Base-by-base conservation (phyloP, 2,888 invertebrate genomes). In the Xanthia icteritia region DNA sequence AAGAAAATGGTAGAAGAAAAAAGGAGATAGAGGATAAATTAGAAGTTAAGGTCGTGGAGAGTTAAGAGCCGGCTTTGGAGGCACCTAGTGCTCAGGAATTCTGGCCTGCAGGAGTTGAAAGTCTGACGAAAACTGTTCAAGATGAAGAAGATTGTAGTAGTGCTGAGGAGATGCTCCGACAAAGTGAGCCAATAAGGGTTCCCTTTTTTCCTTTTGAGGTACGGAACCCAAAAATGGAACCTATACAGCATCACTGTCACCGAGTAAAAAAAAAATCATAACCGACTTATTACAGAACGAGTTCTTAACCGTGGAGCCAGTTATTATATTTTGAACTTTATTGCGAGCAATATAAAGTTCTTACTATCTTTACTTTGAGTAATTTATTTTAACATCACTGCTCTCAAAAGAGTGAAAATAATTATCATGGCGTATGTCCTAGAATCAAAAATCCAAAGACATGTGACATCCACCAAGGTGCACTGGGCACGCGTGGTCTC, bases 151-250 rank as follows among this genome's bases (percentile, higher is more conserved):
- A 93, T 0, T 95, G 95, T 69, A 95, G 94, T 73, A 95, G 96
- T 72, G 96, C 95, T 31, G 96, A 96, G 64, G 96, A 96, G 93
- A n/a, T n/a, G n/a, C n/a, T n/a, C n/a, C n/a, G n/a, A n/a, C n/a
- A n/a, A n/a, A n/a, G n/a, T n/a, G n/a, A n/a, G n/a, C n/a, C n/a
- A n/a, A 96, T 96, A 77, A 80, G 92, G 90, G 39, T n/a, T 31
- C 39, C n/a, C 0, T 82, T 36, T 17, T 17, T 9, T 8, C 54
- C 17, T 39, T 42, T 20, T 36, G 31, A 36, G 36, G 17, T n/a
- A n/a, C n/a, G n/a, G n/a, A n/a, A n/a, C n/a, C n/a, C n/a, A n/a
- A n/a, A n/a, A n/a, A n/a, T n/a, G n/a, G n/a, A n/a, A n/a, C n/a
- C n/a, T n/a, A n/a, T n/a, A n/a, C n/a, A n/a, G n/a, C n/a, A n/a